Conservation (phyloP, 2,797 vertebrate species). For the Takifugu ocellatus region DNA sequence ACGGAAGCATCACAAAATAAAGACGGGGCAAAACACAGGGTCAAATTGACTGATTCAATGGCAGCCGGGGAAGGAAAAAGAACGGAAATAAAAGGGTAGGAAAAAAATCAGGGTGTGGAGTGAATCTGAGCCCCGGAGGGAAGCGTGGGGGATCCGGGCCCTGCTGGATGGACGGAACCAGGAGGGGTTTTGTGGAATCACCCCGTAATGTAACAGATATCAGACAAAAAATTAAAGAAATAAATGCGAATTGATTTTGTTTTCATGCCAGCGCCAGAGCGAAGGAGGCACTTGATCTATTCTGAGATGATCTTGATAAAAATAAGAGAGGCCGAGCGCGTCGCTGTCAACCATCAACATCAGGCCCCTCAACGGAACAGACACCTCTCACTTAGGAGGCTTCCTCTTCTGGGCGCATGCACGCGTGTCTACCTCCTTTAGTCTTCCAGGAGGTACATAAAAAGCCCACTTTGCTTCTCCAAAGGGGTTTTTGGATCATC, state of each 20-base stretch:
- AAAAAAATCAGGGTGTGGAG: slow-evolving; percentile 50
- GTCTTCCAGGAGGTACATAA: slow-evolving; percentile 71
- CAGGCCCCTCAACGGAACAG: slow-evolving; percentile 61
- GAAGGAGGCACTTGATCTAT: slow-evolving; percentile 64
- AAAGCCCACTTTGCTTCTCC: slow-evolving; percentile 70
- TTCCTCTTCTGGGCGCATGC: slow-evolving; percentile 1
- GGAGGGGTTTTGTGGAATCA: slow-evolving; percentile 36
- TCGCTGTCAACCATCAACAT: slow-evolving; percentile 69
- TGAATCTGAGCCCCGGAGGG: slow-evolving; percentile 35
- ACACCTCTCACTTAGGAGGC: slow-evolving; percentile 67
- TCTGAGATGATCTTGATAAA: slow-evolving; percentile 67
- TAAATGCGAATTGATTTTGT: slow-evolving; percentile 66
- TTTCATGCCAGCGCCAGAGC: slow-evolving; percentile 42
- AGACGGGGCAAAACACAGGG: slow-evolving; percentile 38
- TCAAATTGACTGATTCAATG: slow-evolving; percentile 28
- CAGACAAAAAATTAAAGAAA: slow-evolving; percentile 58
- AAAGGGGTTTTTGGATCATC: slow-evolving; percentile 74
- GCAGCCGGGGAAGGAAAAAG: slow-evolving; percentile 37
- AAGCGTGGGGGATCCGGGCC: slow-evolving; percentile 36
- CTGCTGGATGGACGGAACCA: slow-evolving; percentile 27
- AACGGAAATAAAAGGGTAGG: slow-evolving; percentile 32
- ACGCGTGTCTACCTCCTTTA: slow-evolving; percentile 44
- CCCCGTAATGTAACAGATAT: slow-evolving; percentile 67
- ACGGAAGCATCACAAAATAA: slow-evolving; percentile 43
- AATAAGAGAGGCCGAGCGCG: slow-evolving; percentile 58